These are phyloP conservation scores for Amiota mariae DNA, from an alignment of 2,888 invertebrate genomes.

Conservation along the genomic window DNA sequence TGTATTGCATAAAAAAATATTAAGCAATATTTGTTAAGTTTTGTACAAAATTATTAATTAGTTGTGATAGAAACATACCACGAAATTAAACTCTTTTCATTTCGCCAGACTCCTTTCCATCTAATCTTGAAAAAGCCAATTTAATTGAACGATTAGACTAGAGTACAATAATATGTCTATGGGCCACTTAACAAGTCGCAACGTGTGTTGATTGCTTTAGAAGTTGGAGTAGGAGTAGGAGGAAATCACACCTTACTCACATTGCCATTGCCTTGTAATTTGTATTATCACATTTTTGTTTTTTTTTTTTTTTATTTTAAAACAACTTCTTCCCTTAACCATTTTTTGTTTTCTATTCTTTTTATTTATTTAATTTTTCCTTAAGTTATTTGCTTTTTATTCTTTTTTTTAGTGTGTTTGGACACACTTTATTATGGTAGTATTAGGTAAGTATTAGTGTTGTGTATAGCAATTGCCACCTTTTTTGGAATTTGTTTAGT, in stretches of 20 bases:
- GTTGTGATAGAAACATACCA: too few relatives aligned
- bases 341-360: constrained; percentile 1
- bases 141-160: too few relatives aligned
- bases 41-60: too few relatives aligned
- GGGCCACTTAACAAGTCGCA: too few relatives aligned
- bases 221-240: constrained; percentile 7
- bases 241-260: constrained; percentile 23
- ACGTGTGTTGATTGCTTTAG: neutral
- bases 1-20: too few relatives aligned
- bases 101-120: too few relatives aligned
- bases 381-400: neutral
- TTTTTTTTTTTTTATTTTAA: constrained; percentile 17
- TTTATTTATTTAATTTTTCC: constrained; percentile 16
- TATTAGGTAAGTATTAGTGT: neutral
- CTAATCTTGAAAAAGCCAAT: too few relatives aligned
- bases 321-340: neutral
- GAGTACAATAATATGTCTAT: too few relatives aligned
- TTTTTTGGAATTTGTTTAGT: constrained; percentile 61
- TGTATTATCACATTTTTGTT: constrained; percentile 21
- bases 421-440: neutral
- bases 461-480: constrained; percentile 48
- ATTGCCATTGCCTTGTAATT: constrained; percentile 7
- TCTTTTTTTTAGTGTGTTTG: constrained; percentile 1
- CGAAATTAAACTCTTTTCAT: too few relatives aligned
- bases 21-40: too few relatives aligned